phyloP scores from a whole-genome alignment of 2,113 vertebrate genomes.

The Scatophagus argus region DNA sequence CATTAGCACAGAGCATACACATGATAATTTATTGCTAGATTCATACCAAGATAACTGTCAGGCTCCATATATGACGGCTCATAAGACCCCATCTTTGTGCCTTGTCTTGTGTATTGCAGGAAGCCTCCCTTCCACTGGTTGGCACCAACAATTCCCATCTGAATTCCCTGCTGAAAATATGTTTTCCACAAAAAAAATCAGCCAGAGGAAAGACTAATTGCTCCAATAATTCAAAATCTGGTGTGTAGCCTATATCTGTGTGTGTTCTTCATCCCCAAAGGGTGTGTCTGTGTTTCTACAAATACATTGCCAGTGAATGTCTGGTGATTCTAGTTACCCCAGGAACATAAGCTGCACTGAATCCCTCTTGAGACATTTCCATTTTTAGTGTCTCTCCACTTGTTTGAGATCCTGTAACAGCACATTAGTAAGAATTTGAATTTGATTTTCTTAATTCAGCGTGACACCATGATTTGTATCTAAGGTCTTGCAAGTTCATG shows the following conservation, averaged over 20 bases:
- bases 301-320: not conserved
- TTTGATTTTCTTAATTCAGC: not conserved
- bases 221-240: not conserved
- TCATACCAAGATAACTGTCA: slow-evolving; percentile 80
- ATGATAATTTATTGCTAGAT: not conserved
- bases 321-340: slow-evolving; percentile 33
- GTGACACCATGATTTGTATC: not conserved
- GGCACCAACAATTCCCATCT: slow-evolving; percentile 74
- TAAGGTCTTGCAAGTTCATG: not conserved
- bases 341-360: slow-evolving; percentile 63
- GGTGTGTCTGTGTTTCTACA: not conserved
- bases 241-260: too few relatives aligned
- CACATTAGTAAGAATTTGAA: not conserved
- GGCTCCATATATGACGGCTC: not conserved
- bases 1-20: not conserved
- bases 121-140: slow-evolving; percentile 80
- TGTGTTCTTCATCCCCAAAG: not conserved
- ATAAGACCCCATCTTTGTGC: accelerated
- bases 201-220: not conserved
- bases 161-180: slow-evolving; percentile 34
- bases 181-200: not conserved
- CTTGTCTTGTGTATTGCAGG: not conserved
- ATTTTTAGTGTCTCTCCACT: slow-evolving; percentile 70
- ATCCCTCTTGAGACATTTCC: slow-evolving; percentile 82
- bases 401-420: slow-evolving; percentile 70